These are phyloP conservation scores for Propithecus deckenii DNA, from an alignment of 2,797 vertebrate species.

Conservation along the genomic window DNA sequence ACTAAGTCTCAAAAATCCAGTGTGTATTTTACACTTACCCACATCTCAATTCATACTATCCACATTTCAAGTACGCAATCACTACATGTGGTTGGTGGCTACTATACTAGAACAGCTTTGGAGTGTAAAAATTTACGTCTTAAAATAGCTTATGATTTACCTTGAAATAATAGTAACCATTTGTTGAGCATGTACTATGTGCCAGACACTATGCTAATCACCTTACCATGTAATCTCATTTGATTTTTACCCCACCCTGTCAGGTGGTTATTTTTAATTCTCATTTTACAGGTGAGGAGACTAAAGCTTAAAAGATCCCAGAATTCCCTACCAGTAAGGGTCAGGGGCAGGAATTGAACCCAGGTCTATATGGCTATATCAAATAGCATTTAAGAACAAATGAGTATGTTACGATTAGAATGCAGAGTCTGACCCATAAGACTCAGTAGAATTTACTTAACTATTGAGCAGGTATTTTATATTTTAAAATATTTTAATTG, in stretches of 20 bases:
- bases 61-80: not conserved
- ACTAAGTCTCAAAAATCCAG: not conserved
- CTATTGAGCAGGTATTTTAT: conserved; percentile 1
- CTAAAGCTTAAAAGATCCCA: not conserved
- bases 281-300: not conserved
- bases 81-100: not conserved
- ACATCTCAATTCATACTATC: not conserved
- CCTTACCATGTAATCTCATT: not conserved
- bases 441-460: not conserved
- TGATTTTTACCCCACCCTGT: not conserved
- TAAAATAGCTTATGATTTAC: not conserved
- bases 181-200: not conserved
- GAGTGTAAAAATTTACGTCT: not conserved
- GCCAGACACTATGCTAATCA: not conserved
- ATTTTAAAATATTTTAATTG: not conserved
- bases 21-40: not conserved
- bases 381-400: conserved; percentile 9
- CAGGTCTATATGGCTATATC: not conserved
- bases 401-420: not conserved
- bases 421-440: not conserved
- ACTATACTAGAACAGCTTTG: not conserved
- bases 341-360: not conserved
- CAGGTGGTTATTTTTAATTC: not conserved
- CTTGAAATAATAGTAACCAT: not conserved
- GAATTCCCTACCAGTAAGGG: not conserved